Evolutionary conservation across 2,888 invertebrate genomes (phyloP).

Genomic region (Plebejus argus): DNA sequence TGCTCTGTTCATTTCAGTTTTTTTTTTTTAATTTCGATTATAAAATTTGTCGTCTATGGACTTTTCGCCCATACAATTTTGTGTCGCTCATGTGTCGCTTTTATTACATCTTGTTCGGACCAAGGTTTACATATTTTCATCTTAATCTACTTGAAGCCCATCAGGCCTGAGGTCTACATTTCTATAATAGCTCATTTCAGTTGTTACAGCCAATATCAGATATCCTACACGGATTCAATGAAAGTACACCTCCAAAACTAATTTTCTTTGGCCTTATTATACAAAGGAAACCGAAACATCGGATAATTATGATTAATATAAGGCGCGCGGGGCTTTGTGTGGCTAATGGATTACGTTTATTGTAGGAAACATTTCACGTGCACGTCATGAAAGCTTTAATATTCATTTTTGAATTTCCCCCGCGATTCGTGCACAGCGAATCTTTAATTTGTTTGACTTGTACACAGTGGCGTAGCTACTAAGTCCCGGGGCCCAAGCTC

Average conservation of each 20-base stretch:
- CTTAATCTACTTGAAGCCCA: too few species aligned
- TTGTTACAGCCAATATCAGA: background rate
- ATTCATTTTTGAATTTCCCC: slow-evolving; percentile 20
- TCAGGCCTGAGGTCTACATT: too few species aligned
- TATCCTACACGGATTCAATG: background rate
- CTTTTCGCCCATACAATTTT: too few species aligned
- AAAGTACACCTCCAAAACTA: background rate
- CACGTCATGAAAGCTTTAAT: slow-evolving; percentile 19
- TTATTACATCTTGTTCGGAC: too few species aligned
- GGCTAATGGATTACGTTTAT: slow-evolving; percentile 29
- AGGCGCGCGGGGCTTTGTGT: slow-evolving; percentile 3
- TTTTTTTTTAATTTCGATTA: too few species aligned
- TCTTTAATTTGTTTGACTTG: slow-evolving; percentile 22
- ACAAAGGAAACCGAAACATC: slow-evolving; percentile 28
- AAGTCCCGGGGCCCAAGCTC: too few species aligned
- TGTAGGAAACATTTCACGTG: slow-evolving; percentile 28
- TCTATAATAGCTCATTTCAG: background rate
- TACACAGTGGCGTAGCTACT: background rate
- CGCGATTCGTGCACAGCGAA: slow-evolving; percentile 5
- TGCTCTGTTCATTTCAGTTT: too few species aligned
- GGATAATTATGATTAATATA: slow-evolving; percentile 29
- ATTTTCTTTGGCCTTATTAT: slow-evolving; percentile 19
- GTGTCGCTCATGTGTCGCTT: too few species aligned
- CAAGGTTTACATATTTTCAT: too few species aligned
- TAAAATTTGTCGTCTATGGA: too few species aligned